Evolutionary conservation across 2,888 invertebrate genomes (phyloP), one percentile per base, ranked within the genome.

Genomic region (Acholoe squamosa): DNA sequence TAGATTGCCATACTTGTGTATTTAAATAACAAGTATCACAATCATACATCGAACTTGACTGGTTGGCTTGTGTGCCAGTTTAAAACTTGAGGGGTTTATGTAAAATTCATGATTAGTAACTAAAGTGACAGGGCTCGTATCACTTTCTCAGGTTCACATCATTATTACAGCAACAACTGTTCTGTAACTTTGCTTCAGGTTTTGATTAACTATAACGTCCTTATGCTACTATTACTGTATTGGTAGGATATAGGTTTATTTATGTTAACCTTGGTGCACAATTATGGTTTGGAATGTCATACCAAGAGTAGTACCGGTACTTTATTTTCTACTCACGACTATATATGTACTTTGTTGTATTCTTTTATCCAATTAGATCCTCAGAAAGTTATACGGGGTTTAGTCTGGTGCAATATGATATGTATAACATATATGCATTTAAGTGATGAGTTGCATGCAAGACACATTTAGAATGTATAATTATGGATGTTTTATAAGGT

Each of bases 161-260:
- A 61, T 19, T n/a, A n/a, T 28, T 25, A 14, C 7, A 28, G 71
- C 14, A 71, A 71, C 43, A 28, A n/a, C 25, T 71, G 31, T 71
- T 28, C 71, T 28, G 71, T 28, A 71, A 71, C 31, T 71, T 71
- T 25, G 71, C 71, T 71, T 71, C 71, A 71, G 71, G 71, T 22
- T 71, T 28, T 71, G 61, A 19, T 22, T 3, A n/a, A 61, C 14
- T 61, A 3, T n/a, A 19, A 61, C 1, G n/a, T 5, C 67, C 54
- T 54, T 19, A 54, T 54, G 19, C 10, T 54, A 54, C 19, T 61
- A 7, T 3, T 43, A 43, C 43, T 28, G 28, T 71, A 0, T 28
- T 28, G 1, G 28, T 25, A 71, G 28, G 14, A 71, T 28, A 28
- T 28, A 71, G 71, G 1, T 71, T 14, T 28, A 71, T 22, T 28